These are phyloP conservation scores for Centropristis striata DNA, from an alignment of 2,113 vertebrate genomes.

Conservation along the genomic window DNA sequence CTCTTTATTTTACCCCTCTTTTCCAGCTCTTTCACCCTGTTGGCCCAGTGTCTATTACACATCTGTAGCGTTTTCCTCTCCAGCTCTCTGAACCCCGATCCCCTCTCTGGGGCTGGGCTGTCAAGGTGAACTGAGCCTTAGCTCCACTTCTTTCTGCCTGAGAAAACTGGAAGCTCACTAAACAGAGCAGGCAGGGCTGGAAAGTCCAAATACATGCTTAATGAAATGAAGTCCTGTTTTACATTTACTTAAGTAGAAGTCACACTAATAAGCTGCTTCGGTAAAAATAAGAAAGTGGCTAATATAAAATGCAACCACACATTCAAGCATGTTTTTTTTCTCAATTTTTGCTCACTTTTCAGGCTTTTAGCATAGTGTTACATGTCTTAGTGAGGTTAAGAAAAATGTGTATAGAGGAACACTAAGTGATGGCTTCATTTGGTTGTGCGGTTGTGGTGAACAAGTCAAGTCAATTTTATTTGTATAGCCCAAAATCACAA, in stretches of 20 bases:
- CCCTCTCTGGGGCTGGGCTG: slow-evolving; percentile 65
- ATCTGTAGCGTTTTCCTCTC: slow-evolving; percentile 20
- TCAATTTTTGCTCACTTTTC: neutral
- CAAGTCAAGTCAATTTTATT: too few species aligned
- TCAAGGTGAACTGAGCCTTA: slow-evolving; percentile 68
- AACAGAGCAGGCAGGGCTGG: slow-evolving; percentile 16
- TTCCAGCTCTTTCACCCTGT: slow-evolving; percentile 37
- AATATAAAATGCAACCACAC: neutral
- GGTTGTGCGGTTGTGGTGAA: too few species aligned
- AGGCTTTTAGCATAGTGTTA: neutral
- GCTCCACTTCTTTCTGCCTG: slow-evolving; percentile 39
- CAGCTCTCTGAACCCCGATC: slow-evolving; percentile 64
- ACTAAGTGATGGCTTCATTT: too few species aligned
- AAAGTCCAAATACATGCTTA: slow-evolving; percentile 22
- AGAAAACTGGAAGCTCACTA: slow-evolving; percentile 44
- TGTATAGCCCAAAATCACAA: too few species aligned
- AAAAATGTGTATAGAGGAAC: too few species aligned
- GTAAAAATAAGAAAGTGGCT: neutral
- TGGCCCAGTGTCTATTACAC: slow-evolving; percentile 50
- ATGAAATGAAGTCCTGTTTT: slow-evolving; percentile 38
- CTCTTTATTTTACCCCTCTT: slow-evolving; percentile 47
- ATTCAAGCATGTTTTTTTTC: neutral
- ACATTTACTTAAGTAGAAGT: neutral
- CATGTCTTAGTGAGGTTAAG: neutral
- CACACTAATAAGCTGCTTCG: neutral